These are phyloP conservation scores for Muntiacus muntjak DNA, from an alignment of 2,113 vertebrate genomes.

Conservation along the genomic window DNA sequence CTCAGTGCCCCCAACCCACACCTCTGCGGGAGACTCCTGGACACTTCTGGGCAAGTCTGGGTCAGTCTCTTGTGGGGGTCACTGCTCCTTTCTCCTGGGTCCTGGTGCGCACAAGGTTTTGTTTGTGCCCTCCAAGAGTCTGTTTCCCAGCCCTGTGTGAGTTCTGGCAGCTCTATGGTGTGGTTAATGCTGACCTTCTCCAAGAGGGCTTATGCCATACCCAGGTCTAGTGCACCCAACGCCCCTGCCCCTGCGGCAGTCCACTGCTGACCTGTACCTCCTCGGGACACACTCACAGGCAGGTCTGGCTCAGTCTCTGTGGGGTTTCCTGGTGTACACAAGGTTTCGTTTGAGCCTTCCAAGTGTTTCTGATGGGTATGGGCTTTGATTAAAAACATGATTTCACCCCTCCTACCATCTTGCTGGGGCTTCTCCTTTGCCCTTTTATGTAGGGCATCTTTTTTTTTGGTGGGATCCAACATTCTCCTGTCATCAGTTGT, in stretches of 20 bases:
- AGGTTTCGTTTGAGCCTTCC: neutral
- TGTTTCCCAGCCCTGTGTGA: neutral
- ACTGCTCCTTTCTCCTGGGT: neutral
- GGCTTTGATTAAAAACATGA: neutral
- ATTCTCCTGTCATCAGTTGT: neutral
- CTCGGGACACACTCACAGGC: neutral
- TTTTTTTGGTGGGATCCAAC: neutral
- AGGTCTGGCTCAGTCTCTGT: neutral
- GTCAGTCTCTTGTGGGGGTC: neutral
- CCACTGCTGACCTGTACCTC: neutral
- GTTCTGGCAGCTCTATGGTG: neutral
- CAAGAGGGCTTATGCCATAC: neutral
- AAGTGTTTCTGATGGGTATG: neutral
- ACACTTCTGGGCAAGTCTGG: neutral
- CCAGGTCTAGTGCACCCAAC: neutral
- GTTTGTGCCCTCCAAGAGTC: neutral
- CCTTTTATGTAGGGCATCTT: neutral
- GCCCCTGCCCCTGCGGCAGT: rapidly evolving
- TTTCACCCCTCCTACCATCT: neutral
- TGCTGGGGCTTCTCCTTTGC: neutral
- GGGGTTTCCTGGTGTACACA: neutral
- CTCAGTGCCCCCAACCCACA: neutral
- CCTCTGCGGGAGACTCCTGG: rapidly evolving
- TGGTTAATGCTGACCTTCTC: neutral
- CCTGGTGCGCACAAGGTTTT: neutral